Conservation (phyloP, 2,797 vertebrate species). For the Gastrophryne carolinensis region DNA sequence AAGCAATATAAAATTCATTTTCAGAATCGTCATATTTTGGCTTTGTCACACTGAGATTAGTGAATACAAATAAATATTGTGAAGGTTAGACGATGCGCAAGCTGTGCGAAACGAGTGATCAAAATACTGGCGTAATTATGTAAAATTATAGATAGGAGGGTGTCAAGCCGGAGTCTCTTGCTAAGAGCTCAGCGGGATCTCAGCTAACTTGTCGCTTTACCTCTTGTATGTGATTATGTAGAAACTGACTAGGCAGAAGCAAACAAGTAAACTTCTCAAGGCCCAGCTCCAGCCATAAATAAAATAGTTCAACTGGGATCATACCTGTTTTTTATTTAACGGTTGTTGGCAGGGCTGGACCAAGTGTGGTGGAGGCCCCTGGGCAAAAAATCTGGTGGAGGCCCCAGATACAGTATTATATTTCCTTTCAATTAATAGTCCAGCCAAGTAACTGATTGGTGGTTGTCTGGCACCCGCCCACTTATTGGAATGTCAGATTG, state of each 20-base stretch:
- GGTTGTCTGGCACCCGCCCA: too few relatives aligned
- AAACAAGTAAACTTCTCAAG: too few relatives aligned
- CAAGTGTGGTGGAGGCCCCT: too few relatives aligned
- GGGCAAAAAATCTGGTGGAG: too few relatives aligned
- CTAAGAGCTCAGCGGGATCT: not conserved
- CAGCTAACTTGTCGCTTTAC: not conserved
- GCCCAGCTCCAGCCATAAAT: too few relatives aligned
- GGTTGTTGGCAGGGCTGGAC: too few relatives aligned
- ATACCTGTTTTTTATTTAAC: too few relatives aligned
- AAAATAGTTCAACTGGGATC: too few relatives aligned
- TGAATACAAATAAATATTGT: conserved; percentile 13
- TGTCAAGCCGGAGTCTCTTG: not conserved
- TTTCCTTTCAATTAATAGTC: too few relatives aligned
- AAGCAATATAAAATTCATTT: conserved; percentile 19
- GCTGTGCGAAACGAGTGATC: conserved; percentile 11
- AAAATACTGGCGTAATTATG: not conserved
- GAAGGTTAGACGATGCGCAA: not conserved
- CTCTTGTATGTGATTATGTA: not conserved
- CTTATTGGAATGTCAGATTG: too few relatives aligned
- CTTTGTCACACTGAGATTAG: conserved; percentile 9
- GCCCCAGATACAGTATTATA: too few relatives aligned
- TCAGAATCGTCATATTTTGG: conserved; percentile 15
- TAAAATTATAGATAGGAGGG: not conserved
- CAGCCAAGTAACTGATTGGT: too few relatives aligned
- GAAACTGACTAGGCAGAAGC: not conserved